A percentile compares a stretch with the other conserved stretches of the same genome.
Evolutionary conservation across 2,888 invertebrate genomes (phyloP).

Genomic region (Spodoptera littoralis): DNA sequence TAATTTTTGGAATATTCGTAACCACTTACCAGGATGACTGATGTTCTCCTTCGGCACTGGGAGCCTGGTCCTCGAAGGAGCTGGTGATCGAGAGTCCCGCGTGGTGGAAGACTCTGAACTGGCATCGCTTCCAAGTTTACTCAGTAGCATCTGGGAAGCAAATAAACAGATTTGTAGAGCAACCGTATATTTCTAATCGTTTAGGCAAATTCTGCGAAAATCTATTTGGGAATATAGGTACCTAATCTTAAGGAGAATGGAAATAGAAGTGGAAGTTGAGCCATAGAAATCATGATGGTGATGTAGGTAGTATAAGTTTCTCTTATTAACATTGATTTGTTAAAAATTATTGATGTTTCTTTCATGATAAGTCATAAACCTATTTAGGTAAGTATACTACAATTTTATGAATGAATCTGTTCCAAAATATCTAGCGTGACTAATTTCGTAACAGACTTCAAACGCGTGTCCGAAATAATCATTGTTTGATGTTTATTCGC

Average conservation of each 20-base stretch:
- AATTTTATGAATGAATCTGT: conserved; percentile 12
- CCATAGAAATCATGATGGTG: no score
- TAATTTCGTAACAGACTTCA: conserved; percentile 32
- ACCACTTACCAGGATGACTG: conserved; percentile 84
- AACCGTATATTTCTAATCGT: no score
- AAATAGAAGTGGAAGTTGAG: no score
- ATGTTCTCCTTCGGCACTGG: conserved; percentile 89
- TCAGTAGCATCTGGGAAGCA: conserved; percentile 89
- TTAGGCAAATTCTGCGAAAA: no score
- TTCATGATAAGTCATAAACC: no score
- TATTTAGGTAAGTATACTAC: not conserved
- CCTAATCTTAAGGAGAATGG: no score
- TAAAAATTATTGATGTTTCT: no score
- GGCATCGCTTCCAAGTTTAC: conserved; percentile 91
- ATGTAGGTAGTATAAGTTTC: no score
- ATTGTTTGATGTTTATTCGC: conserved; percentile 34
- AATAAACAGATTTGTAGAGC: no score
- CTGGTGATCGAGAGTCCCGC: conserved; percentile 79
- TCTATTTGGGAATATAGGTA: no score
- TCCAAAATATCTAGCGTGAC: conserved; percentile 21
- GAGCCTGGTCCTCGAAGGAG: conserved; percentile 73
- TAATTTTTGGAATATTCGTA: no score
- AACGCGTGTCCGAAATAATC: conserved; percentile 10
- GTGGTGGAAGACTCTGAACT: conserved; percentile 79
- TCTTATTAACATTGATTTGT: no score